Conservation (phyloP, 2,888 invertebrate species). For the Escarpia spicata region DNA sequence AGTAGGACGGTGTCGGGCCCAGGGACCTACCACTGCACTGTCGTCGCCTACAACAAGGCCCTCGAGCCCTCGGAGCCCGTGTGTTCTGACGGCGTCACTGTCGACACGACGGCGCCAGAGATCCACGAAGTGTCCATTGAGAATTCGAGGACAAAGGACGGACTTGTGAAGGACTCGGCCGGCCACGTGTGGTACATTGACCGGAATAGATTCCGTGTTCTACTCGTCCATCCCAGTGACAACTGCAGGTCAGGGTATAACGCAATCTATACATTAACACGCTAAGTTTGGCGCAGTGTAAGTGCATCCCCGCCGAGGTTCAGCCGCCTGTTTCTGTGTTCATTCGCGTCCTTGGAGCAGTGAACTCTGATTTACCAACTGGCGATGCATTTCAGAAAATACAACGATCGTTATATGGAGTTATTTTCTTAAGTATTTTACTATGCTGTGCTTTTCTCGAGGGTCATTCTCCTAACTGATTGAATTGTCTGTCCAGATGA, state of each 20-base stretch:
- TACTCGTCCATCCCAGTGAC: background rate
- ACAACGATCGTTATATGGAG: too few species aligned
- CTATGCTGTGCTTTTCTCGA: too few species aligned
- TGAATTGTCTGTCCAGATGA: too few species aligned
- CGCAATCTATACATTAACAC: background rate
- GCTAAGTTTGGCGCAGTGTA: background rate
- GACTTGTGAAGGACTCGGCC: background rate
- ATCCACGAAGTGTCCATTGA: background rate
- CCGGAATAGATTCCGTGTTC: background rate
- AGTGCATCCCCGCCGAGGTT: background rate
- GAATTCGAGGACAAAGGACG: background rate
- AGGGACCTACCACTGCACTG: slow-evolving; percentile 41
- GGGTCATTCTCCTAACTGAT: too few species aligned
- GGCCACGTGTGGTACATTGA: background rate
- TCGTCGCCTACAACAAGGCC: slow-evolving; percentile 49
- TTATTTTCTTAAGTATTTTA: too few species aligned
- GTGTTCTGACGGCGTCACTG: slow-evolving; percentile 49
- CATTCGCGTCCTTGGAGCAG: too few species aligned
- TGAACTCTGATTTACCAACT: too few species aligned
- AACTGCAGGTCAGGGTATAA: background rate
- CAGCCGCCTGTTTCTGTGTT: background rate
- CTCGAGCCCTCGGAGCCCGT: slow-evolving; percentile 45
- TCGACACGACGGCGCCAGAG: slow-evolving; percentile 45
- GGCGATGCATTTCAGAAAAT: too few species aligned
- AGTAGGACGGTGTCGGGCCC: slow-evolving; percentile 18